These are phyloP conservation scores for Urocolius indicus DNA, from an alignment of 2,113 vertebrate species.

Conservation along the genomic window DNA sequence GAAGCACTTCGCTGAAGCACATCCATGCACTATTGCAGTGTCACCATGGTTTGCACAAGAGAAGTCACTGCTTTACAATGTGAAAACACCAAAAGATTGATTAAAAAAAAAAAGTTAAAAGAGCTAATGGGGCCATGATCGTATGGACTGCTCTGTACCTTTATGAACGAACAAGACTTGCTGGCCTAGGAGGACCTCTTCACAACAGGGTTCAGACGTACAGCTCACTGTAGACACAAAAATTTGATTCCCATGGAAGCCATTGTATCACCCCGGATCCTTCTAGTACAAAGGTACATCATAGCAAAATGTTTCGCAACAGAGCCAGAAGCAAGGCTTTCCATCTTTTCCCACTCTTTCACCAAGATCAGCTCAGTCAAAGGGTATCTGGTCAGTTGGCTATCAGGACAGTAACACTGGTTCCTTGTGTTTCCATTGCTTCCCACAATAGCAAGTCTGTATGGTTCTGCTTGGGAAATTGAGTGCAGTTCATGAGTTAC, in stretches of 20 bases:
- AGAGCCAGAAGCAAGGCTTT: neutral
- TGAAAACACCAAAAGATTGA: neutral
- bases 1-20: neutral
- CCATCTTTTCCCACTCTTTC: neutral
- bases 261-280: neutral
- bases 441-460: neutral
- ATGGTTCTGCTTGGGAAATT: neutral
- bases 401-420: neutral
- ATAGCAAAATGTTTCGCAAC: neutral
- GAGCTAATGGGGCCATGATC: neutral
- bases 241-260: neutral
- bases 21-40: fast-evolving
- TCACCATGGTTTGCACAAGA: neutral
- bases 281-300: neutral
- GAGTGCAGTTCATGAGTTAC: neutral
- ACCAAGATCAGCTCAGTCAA: neutral
- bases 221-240: neutral
- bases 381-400: neutral
- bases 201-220: neutral
- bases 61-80: neutral
- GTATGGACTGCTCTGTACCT: neutral
- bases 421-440: neutral
- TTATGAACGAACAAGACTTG: neutral
- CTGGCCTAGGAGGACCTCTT: neutral
- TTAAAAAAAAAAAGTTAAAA: neutral